These are phyloP conservation scores for Campylomormyrus numenius DNA, from an alignment of 2,113 vertebrate species.

Conservation along the genomic window DNA sequence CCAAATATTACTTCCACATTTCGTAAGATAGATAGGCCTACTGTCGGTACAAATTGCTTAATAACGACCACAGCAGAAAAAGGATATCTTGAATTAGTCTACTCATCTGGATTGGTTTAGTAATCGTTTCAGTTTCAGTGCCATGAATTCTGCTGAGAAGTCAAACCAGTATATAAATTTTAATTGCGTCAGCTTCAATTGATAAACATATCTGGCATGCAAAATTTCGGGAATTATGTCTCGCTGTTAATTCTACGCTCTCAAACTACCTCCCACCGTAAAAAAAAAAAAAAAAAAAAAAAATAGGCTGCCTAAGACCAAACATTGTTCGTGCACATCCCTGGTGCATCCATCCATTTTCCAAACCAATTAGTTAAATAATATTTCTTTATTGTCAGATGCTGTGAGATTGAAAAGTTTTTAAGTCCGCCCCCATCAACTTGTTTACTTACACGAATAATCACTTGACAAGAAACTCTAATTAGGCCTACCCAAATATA, in stretches of 20 bases:
- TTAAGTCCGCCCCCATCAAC: neutral
- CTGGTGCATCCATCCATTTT: neutral
- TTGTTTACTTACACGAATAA: neutral
- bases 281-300: neutral
- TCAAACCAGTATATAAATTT: neutral
- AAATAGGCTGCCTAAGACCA: neutral
- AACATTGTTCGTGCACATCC: neutral
- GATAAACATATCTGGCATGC: neutral
- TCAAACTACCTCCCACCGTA: neutral
- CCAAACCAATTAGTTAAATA: neutral
- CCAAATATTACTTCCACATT: neutral
- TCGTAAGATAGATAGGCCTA: neutral
- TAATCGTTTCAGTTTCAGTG: neutral
- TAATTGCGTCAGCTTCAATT: neutral
- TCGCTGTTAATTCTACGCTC: neutral
- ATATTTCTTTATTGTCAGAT: neutral
- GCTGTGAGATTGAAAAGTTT: neutral
- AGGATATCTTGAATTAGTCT: neutral
- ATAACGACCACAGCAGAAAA: neutral
- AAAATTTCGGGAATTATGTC: neutral
- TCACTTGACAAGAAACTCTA: neutral
- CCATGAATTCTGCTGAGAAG: neutral
- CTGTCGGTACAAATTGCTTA: neutral
- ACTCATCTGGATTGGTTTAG: neutral
- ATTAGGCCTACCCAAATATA: neutral